Conservation (phyloP, 2,113 vertebrate genomes). For the Ictalurus punctatus region DNA sequence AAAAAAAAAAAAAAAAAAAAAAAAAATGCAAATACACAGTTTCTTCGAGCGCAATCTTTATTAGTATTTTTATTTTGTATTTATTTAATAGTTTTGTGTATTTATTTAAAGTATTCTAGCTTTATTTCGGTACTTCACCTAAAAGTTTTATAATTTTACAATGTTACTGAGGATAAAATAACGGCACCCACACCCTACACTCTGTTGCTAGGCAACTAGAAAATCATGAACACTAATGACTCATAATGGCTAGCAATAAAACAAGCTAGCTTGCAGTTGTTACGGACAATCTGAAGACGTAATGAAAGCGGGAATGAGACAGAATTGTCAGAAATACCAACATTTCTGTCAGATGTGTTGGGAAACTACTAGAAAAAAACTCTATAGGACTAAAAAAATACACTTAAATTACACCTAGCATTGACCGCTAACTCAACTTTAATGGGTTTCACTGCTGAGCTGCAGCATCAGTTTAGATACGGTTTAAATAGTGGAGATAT, state of each 20-base stretch:
- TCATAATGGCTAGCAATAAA: neutral
- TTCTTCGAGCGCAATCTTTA: neutral
- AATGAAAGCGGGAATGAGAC: neutral
- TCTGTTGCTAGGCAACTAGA: neutral
- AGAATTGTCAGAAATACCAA: neutral
- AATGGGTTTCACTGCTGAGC: neutral
- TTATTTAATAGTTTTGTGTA: neutral
- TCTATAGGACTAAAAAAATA: neutral
- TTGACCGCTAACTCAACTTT: neutral
- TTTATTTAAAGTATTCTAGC: neutral
- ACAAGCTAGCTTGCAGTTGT: neutral
- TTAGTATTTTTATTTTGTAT: neutral
- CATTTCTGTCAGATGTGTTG: neutral
- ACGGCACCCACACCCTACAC: neutral
- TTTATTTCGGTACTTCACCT: neutral
- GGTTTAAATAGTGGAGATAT: neutral
- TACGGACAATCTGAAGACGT: neutral
- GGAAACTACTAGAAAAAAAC: neutral
- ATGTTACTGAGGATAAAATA: neutral
- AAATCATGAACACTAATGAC: neutral
- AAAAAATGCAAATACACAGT: neutral
- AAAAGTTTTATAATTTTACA: neutral
- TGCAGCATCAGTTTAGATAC: neutral
- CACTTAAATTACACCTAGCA: neutral
- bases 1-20: neutral